Percentiles rank a stretch among this genome's conserved stretches.
These are phyloP conservation scores for Plotosus lineatus DNA, from an alignment of 2,113 vertebrate species.

Conservation along the genomic window DNA sequence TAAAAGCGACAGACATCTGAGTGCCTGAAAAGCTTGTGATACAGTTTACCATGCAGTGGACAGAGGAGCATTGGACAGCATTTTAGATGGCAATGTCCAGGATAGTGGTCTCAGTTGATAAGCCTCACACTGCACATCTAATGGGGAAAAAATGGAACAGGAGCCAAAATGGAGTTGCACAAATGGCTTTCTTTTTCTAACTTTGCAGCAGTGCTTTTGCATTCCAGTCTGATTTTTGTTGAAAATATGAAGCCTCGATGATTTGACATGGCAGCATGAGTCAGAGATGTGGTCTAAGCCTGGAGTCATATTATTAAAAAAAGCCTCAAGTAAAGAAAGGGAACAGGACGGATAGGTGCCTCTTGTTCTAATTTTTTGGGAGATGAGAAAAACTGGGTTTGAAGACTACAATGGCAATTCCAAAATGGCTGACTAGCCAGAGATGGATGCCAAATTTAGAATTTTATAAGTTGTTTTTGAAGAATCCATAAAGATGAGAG, in stretches of 20 bases:
- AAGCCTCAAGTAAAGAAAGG: conserved; percentile 2
- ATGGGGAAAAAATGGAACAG: conserved; percentile 53
- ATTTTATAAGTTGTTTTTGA: neutral
- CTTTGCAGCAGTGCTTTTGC: conserved; percentile 65
- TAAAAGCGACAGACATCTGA: conserved; percentile 45
- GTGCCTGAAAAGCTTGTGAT: conserved; percentile 35
- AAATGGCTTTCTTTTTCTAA: conserved; percentile 63
- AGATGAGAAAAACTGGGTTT: neutral
- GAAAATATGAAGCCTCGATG: conserved; percentile 53
- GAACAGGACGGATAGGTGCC: neutral
- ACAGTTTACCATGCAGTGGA: conserved; percentile 50
- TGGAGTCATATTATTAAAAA: conserved; percentile 37
- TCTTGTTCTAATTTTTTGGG: conserved; percentile 14
- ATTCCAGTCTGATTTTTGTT: conserved; percentile 64
- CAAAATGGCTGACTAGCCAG: neutral
- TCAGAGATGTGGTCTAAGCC: conserved; percentile 43
- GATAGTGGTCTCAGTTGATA: conserved; percentile 48
- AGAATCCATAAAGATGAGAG: no score
- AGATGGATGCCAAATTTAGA: neutral
- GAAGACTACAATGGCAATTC: neutral
- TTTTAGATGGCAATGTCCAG: conserved; percentile 57
- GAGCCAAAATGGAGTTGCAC: conserved; percentile 63
- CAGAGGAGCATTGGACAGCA: conserved; percentile 54
- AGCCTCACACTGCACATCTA: conserved; percentile 46
- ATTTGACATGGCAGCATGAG: conserved; percentile 56